Conservation (phyloP, 2,113 vertebrate species). For the Balaeniceps rex region DNA sequence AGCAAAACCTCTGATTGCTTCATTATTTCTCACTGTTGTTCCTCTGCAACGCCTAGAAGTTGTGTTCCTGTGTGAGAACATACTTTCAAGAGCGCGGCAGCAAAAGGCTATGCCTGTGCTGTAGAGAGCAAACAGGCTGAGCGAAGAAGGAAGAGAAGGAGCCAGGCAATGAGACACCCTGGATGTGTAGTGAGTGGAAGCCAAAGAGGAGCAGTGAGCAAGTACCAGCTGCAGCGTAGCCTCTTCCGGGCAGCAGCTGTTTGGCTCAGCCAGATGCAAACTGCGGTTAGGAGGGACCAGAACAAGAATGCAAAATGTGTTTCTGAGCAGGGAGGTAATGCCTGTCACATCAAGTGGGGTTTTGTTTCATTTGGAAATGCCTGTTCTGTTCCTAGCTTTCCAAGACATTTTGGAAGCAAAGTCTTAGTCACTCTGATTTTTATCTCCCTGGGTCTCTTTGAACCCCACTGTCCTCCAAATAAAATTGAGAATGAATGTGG, state of each 20-base stretch:
- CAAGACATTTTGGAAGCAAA: neutral
- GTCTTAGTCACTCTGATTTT: neutral
- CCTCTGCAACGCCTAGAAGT: neutral
- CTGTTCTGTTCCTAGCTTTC: neutral
- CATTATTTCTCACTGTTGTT: neutral
- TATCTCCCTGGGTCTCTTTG: neutral
- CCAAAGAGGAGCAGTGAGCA: neutral
- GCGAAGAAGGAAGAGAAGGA: neutral
- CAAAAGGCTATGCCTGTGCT: neutral
- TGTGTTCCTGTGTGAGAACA: neutral
- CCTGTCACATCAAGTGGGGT: neutral
- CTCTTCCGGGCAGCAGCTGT: neutral
- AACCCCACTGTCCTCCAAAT: neutral
- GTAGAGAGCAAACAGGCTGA: neutral
- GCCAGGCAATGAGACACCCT: neutral
- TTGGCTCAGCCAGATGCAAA: neutral
- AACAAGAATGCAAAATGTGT: neutral
- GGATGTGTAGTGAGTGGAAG: neutral
- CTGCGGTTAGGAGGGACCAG: neutral
- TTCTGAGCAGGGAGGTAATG: neutral
- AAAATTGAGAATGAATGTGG: neutral
- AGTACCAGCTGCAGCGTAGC: neutral
- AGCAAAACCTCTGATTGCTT: neutral
- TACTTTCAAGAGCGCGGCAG: neutral
- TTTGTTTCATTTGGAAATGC: slow-evolving; percentile 1